Percentiles rank a stretch among this genome's conserved stretches.
These are phyloP conservation scores for Trachemys scripta DNA, from an alignment of 2,113 vertebrate genomes.

Conservation along the genomic window DNA sequence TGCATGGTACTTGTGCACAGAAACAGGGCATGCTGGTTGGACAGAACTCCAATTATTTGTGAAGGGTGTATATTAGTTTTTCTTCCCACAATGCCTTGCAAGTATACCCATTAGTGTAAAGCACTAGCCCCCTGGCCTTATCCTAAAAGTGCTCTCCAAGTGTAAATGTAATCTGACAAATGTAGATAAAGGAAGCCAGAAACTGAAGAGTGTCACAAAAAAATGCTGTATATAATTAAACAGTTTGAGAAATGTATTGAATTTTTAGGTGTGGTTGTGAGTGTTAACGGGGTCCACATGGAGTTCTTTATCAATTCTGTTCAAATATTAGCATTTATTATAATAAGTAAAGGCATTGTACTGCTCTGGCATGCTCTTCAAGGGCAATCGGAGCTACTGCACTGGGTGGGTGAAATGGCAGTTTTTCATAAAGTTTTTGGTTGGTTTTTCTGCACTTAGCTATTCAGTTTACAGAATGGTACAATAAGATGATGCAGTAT, in stretches of 20 bases:
- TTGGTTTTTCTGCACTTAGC: neutral
- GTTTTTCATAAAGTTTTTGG: neutral
- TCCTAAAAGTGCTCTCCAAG: neutral
- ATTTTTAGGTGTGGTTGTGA: neutral
- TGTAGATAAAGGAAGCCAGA: neutral
- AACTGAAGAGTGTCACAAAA: neutral
- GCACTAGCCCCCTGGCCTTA: neutral
- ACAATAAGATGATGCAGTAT: neutral
- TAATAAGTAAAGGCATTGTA: neutral
- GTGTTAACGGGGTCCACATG: neutral
- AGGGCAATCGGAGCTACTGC: neutral
- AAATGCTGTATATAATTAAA: neutral
- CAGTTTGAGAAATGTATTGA: neutral
- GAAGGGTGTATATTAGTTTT: neutral
- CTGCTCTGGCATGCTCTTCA: neutral
- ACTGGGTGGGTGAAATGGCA: neutral
- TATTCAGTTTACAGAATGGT: neutral
- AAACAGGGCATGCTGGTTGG: neutral
- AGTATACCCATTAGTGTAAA: neutral
- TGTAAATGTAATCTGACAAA: neutral
- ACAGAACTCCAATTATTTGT: neutral
- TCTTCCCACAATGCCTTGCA: neutral
- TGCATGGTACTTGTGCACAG: neutral
- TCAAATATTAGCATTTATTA: neutral
- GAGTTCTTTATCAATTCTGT: constrained; percentile 1